Conservation (phyloP, 2,888 invertebrate species). For the Pediacus dermestoides region DNA sequence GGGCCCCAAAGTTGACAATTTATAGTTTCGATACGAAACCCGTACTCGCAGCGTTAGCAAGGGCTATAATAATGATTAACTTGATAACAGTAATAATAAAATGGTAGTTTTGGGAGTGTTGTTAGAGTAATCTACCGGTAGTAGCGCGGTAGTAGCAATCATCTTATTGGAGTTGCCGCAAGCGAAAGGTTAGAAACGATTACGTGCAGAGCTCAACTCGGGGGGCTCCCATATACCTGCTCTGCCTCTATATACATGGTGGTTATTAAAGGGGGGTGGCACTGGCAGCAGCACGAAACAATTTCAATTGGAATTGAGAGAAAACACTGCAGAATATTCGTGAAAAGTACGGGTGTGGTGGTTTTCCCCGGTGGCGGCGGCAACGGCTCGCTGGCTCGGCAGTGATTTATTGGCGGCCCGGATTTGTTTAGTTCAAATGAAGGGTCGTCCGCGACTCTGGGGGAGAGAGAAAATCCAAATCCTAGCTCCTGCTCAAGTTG, state of each 20-base stretch:
- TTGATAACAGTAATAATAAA: slow-evolving; percentile 5
- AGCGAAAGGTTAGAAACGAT: slow-evolving; percentile 16
- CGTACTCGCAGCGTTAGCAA: too few species aligned
- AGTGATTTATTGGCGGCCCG: slow-evolving; percentile 30
- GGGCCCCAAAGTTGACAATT: too few species aligned
- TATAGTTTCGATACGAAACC: too few species aligned
- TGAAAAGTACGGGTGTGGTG: slow-evolving; percentile 11
- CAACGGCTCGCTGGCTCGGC: slow-evolving; percentile 23
- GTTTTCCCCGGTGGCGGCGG: slow-evolving; percentile 31
- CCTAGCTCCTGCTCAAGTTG: background rate
- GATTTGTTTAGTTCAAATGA: slow-evolving; percentile 34
- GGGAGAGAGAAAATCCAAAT: slow-evolving; percentile 18
- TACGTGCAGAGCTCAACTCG: slow-evolving; percentile 9
- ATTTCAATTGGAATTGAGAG: slow-evolving; percentile 11
- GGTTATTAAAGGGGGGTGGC: slow-evolving; percentile 7
- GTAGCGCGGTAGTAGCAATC: slow-evolving; percentile 11
- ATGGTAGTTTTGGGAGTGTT: slow-evolving; percentile 19
- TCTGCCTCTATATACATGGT: too few species aligned
- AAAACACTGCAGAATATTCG: background rate
- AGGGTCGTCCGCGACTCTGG: slow-evolving; percentile 21
- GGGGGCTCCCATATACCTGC: too few species aligned
- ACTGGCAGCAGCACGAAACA: slow-evolving; percentile 7
- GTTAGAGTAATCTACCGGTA: slow-evolving; percentile 14
- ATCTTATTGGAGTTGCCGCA: slow-evolving; percentile 19
- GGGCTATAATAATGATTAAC: slow-evolving; percentile 2